Percentiles rank a stretch among this genome's conserved stretches.
Evolutionary conservation across 1,140 invertebrate species (phyloP).

Genomic region (Chironomus striatipennis): DNA sequence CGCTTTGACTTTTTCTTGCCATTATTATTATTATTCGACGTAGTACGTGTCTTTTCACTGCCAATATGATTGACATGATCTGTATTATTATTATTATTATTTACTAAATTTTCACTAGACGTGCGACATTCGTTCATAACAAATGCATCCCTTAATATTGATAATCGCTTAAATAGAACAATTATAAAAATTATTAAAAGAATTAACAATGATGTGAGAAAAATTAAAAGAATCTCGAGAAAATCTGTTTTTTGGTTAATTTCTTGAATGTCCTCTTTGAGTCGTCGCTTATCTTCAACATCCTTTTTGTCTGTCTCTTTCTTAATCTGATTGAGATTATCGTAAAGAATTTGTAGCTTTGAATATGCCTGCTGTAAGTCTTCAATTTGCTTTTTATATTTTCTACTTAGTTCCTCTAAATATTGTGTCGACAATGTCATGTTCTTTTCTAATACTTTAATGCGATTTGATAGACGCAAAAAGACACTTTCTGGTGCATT

Average conservation of each 20-base stretch:
- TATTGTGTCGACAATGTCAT: conserved; percentile 94
- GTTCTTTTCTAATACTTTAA: conserved; percentile 92
- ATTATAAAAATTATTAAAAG: neutral
- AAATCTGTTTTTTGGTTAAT: neutral
- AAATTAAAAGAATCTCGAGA: neutral
- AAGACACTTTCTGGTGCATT: conserved; percentile 88
- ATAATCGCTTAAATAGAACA: neutral
- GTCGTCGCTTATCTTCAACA: neutral
- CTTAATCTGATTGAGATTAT: conserved; percentile 60
- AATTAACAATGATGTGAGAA: neutral
- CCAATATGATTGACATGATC: no score
- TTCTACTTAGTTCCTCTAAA: conserved; percentile 84
- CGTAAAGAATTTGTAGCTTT: conserved; percentile 64
- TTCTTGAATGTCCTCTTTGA: neutral
- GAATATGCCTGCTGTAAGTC: conserved; percentile 83
- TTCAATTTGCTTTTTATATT: conserved; percentile 91
- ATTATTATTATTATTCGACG: neutral
- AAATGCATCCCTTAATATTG: neutral
- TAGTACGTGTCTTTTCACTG: no score
- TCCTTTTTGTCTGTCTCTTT: conserved; percentile 51
- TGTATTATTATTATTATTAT: no score
- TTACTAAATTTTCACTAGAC: neutral
- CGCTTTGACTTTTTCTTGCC: neutral
- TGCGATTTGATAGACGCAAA: conserved; percentile 86
- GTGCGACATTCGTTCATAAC: neutral